Conservation (phyloP, 2,797 vertebrate genomes). For the Syndactyla subalaris region DNA sequence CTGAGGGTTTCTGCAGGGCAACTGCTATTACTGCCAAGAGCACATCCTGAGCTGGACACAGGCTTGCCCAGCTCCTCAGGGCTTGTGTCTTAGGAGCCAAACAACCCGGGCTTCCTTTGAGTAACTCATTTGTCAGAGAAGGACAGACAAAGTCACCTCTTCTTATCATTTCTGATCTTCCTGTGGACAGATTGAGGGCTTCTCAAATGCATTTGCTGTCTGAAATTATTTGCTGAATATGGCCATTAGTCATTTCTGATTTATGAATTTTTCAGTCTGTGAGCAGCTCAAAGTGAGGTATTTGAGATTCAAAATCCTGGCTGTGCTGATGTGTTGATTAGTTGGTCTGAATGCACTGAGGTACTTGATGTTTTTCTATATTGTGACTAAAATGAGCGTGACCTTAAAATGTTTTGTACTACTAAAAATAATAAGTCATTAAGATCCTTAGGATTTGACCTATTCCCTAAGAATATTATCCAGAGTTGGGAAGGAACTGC, state of each 20-base stretch:
- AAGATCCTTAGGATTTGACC: neutral
- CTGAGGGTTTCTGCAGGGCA: neutral
- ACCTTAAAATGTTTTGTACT: constrained; percentile 3
- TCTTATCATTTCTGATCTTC: neutral
- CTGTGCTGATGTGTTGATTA: constrained; percentile 26
- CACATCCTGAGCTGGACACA: neutral
- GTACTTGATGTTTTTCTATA: neutral
- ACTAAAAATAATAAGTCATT: constrained; percentile 35
- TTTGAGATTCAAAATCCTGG: constrained; percentile 37
- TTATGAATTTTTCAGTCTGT: constrained; percentile 27
- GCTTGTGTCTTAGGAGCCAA: neutral
- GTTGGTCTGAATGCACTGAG: constrained; percentile 12
- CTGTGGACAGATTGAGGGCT: neutral
- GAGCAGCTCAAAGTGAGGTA: neutral
- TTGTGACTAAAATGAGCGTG: neutral
- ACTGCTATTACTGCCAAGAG: neutral
- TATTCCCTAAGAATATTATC: neutral
- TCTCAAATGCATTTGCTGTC: neutral
- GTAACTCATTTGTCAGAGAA: neutral
- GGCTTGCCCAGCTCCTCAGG: neutral
- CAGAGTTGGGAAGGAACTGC: neutral
- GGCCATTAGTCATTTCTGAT: neutral
- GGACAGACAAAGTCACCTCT: neutral
- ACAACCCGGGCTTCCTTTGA: neutral
- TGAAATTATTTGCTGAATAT: neutral